Base-by-base conservation (phyloP, 2,888 invertebrate genomes). In the Campopleginae sp. region DNA sequence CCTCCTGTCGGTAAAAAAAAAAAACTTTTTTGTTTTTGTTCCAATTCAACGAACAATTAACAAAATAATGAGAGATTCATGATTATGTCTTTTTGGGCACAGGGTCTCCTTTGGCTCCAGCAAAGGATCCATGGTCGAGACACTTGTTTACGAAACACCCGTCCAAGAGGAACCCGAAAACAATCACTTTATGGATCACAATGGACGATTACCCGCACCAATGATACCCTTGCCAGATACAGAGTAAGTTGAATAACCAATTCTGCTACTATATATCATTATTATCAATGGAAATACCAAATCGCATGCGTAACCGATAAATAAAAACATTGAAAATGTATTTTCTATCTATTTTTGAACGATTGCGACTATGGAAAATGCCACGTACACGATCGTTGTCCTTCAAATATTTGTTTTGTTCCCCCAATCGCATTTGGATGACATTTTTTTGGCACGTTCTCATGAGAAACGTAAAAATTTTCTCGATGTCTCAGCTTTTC, bases 81-180 rank as follows among this genome's bases (percentile, higher is more conserved):
- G 19, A 58, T 38, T 74, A n/a, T n/a, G 23, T 54, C 33, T 66
- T 66, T 88, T 86, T 89, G 84, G 7, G 17, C 65, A 23, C 95
- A 98, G 98, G 95, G 98, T 98, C 88, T 98, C 98, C 74, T 98
- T 98, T 94, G 98, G 98, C 89, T 98, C 98, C 94, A 98, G 98
- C 89, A 98, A 98, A 94, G 98, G 98, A 88, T 98, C 98, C 75
- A 98, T 98, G 98, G 98, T 98, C 87, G 98, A 98, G 95, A 98
- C 98, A 70, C 95, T 98, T 89, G 97, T 98, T 90, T 98, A 97
- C 94, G 98, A 98, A 95, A 95, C 95, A 74, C 96, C 95, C 85
- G 95, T 97, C 75, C 97, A 97, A 91, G 97, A 97, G 94, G 97
- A 97, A 92, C 96, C 96, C 12, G 96, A 96, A 94, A 95, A 95